Evolutionary conservation across 2,797 vertebrate genomes (phyloP), one percentile per base, ranked within the genome.

Genomic region (Lutjanus campechanus): DNA sequence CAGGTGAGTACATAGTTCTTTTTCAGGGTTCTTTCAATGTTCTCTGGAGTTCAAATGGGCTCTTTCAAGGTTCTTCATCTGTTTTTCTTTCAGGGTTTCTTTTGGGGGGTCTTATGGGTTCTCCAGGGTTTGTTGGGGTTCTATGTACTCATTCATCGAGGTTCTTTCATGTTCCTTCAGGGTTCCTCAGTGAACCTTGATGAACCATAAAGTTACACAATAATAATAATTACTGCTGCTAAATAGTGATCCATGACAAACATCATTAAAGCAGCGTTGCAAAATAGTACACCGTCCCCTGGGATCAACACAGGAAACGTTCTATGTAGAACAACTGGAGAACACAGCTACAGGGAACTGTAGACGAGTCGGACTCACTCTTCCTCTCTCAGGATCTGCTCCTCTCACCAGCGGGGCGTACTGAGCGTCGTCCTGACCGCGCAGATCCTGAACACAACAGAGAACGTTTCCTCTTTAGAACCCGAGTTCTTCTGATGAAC

Each of bases 361-460:
- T 29, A 29, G 29, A 29, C 29, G 6, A 53, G 36, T 44, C 0
- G 22, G 46, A 92, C 92, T 90, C 78, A 93, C 93, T 2, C 88
- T 22, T 69, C 75, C 84, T 80, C 41, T 55, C 69, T 91, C 91
- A 0, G 71, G 8, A 19, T 90, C n/a, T n/a, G n/a, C 85, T n/a
- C 50, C 83, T 29, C 40, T 70, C 41, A 1, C 2, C 51, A 79
- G 62, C 0, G 46, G 74, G 1, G 29, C 75, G 10, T 90, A 88
- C 0, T 8, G 20, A 5, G 2, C 77, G 0, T 5, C 0, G 2
- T 49, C 51, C 50, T 53, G 80, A 15, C 50, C 72, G 0, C 1
- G 5, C 20, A 67, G 82, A 5, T 81, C 73, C 91, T 92, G 29
- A 58, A 83, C 20, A 41, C 50, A 81, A 8, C 60, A 76, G 13